Percentiles rank a stretch among this genome's conserved stretches.
phyloP scores from a whole-genome alignment of 2,888 invertebrate species.

The Eupithecia inturbata region DNA sequence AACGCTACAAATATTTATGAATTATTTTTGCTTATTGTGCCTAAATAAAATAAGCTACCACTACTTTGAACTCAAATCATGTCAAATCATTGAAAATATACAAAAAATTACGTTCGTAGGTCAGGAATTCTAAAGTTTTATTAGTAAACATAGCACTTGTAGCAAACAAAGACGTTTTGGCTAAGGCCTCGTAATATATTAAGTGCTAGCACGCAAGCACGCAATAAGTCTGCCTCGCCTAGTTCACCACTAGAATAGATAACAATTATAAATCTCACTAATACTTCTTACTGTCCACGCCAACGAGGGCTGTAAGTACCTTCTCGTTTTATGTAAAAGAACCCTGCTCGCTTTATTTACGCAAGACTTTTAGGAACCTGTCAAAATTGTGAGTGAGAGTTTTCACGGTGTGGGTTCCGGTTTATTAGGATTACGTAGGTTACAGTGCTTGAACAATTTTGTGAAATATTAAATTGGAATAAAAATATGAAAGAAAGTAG shows the following conservation, averaged over 20 bases:
- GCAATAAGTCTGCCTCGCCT: constrained; percentile 78
- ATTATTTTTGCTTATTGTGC: not conserved
- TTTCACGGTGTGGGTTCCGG: not conserved
- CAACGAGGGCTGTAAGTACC: constrained; percentile 49
- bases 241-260: constrained; percentile 62
- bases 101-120: constrained; percentile 18
- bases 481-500: not conserved
- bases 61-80: not conserved
- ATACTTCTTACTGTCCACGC: constrained; percentile 78
- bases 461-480: not conserved
- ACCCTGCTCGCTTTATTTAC: not conserved
- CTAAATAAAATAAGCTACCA: not conserved
- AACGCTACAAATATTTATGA: not conserved
- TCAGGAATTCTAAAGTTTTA: constrained; percentile 59
- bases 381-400: not conserved
- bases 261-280: constrained; percentile 80
- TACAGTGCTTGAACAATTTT: not conserved
- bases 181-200: constrained; percentile 75
- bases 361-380: not conserved
- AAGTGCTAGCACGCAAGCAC: constrained; percentile 74
- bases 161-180: constrained; percentile 77
- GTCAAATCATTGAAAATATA: not conserved
- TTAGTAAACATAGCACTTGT: constrained; percentile 72
- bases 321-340: constrained; percentile 28
- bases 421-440: not conserved